These are phyloP conservation scores for Arge pagana DNA, from an alignment of 2,888 invertebrate genomes.

Conservation along the genomic window DNA sequence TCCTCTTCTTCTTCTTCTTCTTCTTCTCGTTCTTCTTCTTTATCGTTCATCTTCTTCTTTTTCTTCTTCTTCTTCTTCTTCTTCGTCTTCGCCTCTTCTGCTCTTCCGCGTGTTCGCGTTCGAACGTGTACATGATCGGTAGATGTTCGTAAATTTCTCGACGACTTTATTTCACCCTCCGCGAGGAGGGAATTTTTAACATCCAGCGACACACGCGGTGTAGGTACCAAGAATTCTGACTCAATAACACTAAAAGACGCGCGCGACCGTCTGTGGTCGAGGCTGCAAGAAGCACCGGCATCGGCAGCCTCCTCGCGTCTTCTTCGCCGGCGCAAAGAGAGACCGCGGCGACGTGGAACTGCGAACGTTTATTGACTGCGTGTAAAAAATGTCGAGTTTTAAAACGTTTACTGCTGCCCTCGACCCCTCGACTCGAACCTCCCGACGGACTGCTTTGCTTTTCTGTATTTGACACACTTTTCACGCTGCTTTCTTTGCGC, in stretches of 20 bases:
- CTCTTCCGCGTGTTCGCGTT: not conserved
- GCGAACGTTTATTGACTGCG: conserved; percentile 19
- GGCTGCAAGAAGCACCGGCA: conserved; percentile 8
- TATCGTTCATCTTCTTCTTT: too few species aligned
- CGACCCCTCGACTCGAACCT: too few species aligned
- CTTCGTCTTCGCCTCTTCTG: not conserved
- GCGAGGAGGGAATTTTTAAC: conserved; percentile 13
- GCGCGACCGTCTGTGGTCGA: conserved; percentile 32
- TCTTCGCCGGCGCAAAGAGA: not conserved
- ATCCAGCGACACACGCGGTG: conserved; percentile 16
- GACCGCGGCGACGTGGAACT: not conserved
- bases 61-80: too few species aligned
- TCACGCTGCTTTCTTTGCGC: conserved; percentile 7
- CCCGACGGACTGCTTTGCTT: conserved; percentile 11
- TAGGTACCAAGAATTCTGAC: conserved; percentile 38
- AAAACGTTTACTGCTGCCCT: conserved; percentile 14
- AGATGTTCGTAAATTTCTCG: not conserved
- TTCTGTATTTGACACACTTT: conserved; percentile 22
- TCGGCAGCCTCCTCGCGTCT: too few species aligned
- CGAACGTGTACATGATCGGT: not conserved
- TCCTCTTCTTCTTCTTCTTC: not conserved
- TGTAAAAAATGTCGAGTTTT: conserved; percentile 16
- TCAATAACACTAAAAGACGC: too few species aligned
- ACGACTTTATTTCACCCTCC: not conserved
- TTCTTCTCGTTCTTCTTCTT: not conserved